Evolutionary conservation across 2,888 invertebrate genomes (phyloP).

Genomic region (Rhogogaster chlorosoma): DNA sequence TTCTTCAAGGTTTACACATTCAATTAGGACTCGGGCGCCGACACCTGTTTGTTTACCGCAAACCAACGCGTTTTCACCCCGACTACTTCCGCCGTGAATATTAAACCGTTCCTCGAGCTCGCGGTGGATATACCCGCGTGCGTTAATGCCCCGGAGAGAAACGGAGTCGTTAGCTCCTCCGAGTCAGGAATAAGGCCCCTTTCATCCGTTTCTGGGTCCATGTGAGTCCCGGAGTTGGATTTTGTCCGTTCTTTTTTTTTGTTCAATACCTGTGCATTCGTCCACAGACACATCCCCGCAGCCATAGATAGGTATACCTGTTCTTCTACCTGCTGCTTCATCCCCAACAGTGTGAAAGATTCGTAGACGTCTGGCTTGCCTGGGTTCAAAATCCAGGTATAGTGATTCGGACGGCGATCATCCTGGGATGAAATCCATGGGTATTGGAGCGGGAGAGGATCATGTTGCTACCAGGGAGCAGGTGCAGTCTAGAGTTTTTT

Average conservation of each 20-base stretch:
- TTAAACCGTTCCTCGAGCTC: not conserved
- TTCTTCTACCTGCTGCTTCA: not conserved
- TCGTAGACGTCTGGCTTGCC: not conserved
- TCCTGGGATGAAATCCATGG: not conserved
- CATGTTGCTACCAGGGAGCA: conserved; percentile 18
- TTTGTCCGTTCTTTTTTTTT: not conserved
- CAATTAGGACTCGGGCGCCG: not conserved
- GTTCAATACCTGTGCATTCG: not conserved
- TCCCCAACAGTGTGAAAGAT: not conserved
- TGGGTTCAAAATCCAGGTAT: conserved; percentile 22
- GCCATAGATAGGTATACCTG: not conserved
- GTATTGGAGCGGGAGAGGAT: conserved; percentile 15
- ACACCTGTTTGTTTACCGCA: conserved; percentile 47
- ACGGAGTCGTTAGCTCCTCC: conserved; percentile 9
- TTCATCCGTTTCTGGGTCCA: not conserved
- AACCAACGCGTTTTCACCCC: not conserved
- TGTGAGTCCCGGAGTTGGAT: not conserved
- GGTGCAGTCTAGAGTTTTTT: not conserved
- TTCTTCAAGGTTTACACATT: conserved; percentile 30
- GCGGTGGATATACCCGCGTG: not conserved
- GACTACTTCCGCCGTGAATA: not conserved
- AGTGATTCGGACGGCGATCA: conserved; percentile 15
- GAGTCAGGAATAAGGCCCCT: not conserved
- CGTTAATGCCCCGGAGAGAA: not conserved
- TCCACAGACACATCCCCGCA: not conserved